Base-by-base conservation (phyloP, 1,140 invertebrate genomes). In the Lutraria rhynchaena region DNA sequence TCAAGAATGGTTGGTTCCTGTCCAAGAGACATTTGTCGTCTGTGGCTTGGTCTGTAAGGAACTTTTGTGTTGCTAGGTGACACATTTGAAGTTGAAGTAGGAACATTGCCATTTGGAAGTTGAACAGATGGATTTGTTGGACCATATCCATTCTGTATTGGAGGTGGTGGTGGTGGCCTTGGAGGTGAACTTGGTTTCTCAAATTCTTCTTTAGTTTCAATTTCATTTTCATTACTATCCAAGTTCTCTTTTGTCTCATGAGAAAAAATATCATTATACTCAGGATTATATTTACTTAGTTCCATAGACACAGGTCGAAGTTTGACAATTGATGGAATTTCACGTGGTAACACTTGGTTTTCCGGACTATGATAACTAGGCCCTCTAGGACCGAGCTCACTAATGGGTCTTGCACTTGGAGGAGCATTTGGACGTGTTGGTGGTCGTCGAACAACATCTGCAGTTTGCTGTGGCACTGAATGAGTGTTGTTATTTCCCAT, bases 301-400 rank as follows among this genome's bases (percentile, higher is more conserved):
- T 88, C 86, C 67, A 86, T 86, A 7, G 87, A 88, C 1, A 88
- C 84, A 17, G 87, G 87, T 22, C 84, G 60, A 7, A 88, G 69
- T 24, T 84, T 82, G 3, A 83, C 27, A 11, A 81, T 71, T 27
- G 78, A 71, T 19, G 75, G 57, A 5, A 78, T 35, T 11, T 83
- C 81, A n/a, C 73, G 57, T 15, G 85, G 86, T 9, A 88, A 55
- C 35, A 88, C 87, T 24, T 53, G 69, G 75, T 88, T 88, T 58
- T 86, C 84, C 5, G 85, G 81, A 1, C 83, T 78, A 13, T 81
- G 63, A 61, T 88, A 87, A 60, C 76, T 84, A 11, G 84, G 84
- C 77, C 85, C 75, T 29, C 55, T 15, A 4, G 82, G 71, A 11
- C 73, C 60, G 29, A 75, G 61, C 46, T 60, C 24, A 51, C 55